phyloP scores from a whole-genome alignment of 2,888 invertebrate species.

The Lithosia quadra region DNA sequence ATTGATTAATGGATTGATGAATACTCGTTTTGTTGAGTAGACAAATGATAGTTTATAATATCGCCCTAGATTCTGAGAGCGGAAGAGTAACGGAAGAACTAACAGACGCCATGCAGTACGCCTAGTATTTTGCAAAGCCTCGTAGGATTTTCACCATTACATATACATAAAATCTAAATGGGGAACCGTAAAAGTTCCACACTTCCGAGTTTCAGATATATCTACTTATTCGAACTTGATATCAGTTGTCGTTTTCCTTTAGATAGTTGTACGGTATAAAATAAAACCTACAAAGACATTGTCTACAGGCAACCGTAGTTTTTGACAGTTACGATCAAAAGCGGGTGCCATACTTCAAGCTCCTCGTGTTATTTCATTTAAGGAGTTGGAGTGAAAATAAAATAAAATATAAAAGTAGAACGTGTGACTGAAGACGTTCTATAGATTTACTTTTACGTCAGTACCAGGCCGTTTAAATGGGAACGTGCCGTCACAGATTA shows the following conservation, averaged over 20 bases:
- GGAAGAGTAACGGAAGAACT: neutral
- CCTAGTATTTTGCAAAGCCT: neutral
- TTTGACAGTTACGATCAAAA: constrained; percentile 25
- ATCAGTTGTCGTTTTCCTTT: neutral
- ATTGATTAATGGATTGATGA: no score
- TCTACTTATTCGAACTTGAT: neutral
- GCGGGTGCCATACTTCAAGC: constrained; percentile 31
- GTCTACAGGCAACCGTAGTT: constrained; percentile 25
- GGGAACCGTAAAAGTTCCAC: neutral
- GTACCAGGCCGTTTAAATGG: constrained; percentile 44
- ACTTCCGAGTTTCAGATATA: neutral
- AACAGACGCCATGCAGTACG: neutral
- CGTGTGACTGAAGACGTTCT: constrained; percentile 61
- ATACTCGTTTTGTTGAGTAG: no score
- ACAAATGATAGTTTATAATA: no score
- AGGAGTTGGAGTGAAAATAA: constrained; percentile 60
- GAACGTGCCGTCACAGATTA: constrained; percentile 47
- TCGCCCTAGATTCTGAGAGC: neutral
- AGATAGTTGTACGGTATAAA: constrained; percentile 6
- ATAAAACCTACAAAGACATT: constrained; percentile 28
- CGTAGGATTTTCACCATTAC: neutral
- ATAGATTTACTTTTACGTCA: constrained; percentile 60
- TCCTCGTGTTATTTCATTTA: constrained; percentile 49
- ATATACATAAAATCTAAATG: neutral
- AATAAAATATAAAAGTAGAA: constrained; percentile 62